Evolutionary conservation across 2,797 vertebrate genomes (phyloP), one percentile per base, ranked within the genome.

Genomic region (Gadopsis marmoratus): DNA sequence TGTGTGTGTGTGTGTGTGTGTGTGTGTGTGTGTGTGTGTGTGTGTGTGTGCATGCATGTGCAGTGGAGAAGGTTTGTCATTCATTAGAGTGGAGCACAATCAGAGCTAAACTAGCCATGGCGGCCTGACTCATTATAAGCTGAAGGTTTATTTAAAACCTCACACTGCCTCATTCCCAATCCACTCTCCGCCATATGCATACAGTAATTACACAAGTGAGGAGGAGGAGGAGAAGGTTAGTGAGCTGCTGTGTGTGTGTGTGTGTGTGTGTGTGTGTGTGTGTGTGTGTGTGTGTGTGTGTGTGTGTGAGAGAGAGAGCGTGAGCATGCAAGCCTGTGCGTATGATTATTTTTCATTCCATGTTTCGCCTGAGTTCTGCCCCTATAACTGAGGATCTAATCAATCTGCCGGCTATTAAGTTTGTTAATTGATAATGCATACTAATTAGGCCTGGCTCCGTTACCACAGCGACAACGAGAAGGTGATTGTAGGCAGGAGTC

Each of bases 361-460:
- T 97, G 97, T 98, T 98, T 98, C 96, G 97, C 97, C 97, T 97
- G 97, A 98, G 97, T 97, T 98, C 98, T 99, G 97, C 97, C 97
- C 96, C 97, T 98, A 97, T 97, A 99, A 98, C 97, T 97, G 97
- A 98, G 98, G 98, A 99, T 98, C 97, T 98, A 99, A 99, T 99
- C 98, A 99, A 99, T 99, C 98, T 99, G 97, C 97, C 96, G 97
- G 97, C 97, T 99, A 99, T 99, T 99, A 99, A 99, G 97, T 98
- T 98, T 99, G 97, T 99, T 99, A 99, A 99, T 99, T 99, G 98
- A 99, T 99, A 99, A 99, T 99, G 97, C 98, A 99, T 99, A 99
- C 98, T 99, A 99, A 99, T 99, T 99, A 98, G 97, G 96, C 96
- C 96, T 95, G 96, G 96, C 96, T 95, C 97, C 92, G 97, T 98